phyloP scores from a whole-genome alignment of 2,797 vertebrate species.

The Merluccius polli region DNA sequence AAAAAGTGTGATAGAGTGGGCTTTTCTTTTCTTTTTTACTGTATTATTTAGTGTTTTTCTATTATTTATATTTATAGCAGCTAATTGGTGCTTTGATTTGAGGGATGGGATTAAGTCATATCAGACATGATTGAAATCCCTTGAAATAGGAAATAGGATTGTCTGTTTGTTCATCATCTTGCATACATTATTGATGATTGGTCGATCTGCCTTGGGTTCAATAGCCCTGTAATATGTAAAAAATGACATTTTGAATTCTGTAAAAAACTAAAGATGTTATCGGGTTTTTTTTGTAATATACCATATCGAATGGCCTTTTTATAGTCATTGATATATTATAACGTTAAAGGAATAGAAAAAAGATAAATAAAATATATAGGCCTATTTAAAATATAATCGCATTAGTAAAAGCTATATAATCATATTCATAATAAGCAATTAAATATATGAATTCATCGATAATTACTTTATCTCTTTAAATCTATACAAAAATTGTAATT shows the following conservation, averaged over 20 bases:
- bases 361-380: not conserved
- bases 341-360: not conserved
- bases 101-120: not conserved
- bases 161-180: not conserved
- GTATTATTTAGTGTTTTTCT: not conserved
- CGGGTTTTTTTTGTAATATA: not conserved
- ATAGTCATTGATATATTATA: not conserved
- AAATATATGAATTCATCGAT: not conserved
- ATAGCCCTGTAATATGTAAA: not conserved
- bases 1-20: slow-evolving; percentile 28
- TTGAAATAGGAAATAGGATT: not conserved
- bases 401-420: not conserved
- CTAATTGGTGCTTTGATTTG: not conserved
- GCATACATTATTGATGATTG: not conserved
- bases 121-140: not conserved
- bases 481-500: not conserved
- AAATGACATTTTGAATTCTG: not conserved
- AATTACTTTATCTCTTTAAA: slow-evolving; percentile 6
- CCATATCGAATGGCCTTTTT: not conserved
- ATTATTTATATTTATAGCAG: not conserved
- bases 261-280: not conserved
- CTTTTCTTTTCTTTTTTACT: not conserved
- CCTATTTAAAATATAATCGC: not conserved
- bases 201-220: slow-evolving; percentile 1
- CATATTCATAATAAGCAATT: not conserved